phyloP scores from a whole-genome alignment of 2,113 vertebrate species.

The Deroptyus accipitrinus region DNA sequence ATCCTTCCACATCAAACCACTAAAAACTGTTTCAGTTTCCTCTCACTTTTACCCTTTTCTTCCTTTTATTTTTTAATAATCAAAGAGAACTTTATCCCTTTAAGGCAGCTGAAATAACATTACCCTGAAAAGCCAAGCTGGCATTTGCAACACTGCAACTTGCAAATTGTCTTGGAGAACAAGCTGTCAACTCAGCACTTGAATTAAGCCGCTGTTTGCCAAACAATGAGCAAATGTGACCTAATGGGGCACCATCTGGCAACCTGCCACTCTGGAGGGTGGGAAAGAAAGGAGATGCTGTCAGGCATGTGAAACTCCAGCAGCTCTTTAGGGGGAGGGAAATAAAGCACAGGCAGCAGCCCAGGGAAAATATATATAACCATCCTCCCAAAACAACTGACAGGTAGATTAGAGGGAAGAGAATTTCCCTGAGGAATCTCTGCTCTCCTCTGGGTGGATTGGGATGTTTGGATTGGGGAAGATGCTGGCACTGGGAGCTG shows the following conservation, averaged over 20 bases:
- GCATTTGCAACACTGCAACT: slow-evolving; percentile 59
- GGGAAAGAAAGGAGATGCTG: slow-evolving; percentile 9
- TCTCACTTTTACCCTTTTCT: neutral
- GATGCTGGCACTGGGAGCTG: neutral
- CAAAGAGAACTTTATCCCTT: slow-evolving; percentile 45
- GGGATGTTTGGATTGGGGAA: neutral
- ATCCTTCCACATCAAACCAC: neutral
- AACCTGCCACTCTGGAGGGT: slow-evolving; percentile 34
- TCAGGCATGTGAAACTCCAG: neutral
- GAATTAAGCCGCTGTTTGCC: slow-evolving; percentile 66
- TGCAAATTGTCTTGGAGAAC: slow-evolving; percentile 67
- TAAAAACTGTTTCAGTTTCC: neutral
- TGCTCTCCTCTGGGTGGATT: neutral
- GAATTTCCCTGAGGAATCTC: neutral
- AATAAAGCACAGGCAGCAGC: neutral
- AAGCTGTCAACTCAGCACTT: slow-evolving; percentile 73
- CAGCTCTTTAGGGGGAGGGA: neutral
- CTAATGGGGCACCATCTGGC: slow-evolving; percentile 69
- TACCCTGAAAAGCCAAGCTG: slow-evolving; percentile 54
- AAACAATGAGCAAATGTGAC: slow-evolving; percentile 69
- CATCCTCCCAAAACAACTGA: neutral
- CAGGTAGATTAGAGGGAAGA: neutral
- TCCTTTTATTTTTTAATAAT: neutral
- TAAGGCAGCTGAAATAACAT: slow-evolving; percentile 60
- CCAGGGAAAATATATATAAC: neutral